Evolutionary conservation across 1,140 invertebrate genomes (phyloP).

Genomic region (Diprion similis): DNA sequence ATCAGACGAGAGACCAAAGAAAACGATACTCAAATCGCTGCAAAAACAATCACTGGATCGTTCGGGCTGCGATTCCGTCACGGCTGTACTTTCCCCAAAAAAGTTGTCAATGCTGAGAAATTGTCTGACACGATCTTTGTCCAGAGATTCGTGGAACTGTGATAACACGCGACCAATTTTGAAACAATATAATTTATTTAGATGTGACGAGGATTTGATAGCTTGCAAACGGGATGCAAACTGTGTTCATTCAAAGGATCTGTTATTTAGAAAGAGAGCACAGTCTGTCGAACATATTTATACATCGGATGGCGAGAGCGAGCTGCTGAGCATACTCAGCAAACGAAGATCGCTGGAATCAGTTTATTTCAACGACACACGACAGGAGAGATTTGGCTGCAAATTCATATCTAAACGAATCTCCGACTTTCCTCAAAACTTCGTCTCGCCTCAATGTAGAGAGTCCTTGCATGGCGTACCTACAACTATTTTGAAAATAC

Average conservation of each 20-base stretch:
- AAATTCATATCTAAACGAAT: not conserved
- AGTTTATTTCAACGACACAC: not conserved
- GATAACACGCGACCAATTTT: conserved; percentile 43
- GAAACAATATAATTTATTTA: conserved; percentile 37
- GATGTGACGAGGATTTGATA: conserved; percentile 29
- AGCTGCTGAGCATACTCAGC: not conserved
- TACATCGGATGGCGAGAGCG: conserved; percentile 12
- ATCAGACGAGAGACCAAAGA: conserved; percentile 72
- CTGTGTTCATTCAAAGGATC: conserved; percentile 24
- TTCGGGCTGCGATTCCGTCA: conserved; percentile 17
- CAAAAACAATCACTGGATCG: conserved; percentile 68
- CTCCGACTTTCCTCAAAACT: not conserved
- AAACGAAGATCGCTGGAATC: conserved; percentile 8
- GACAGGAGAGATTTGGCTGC: conserved; percentile 14
- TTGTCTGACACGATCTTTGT: conserved; percentile 31
- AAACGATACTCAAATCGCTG: conserved; percentile 81
- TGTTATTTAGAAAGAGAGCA: conserved; percentile 45
- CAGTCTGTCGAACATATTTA: conserved; percentile 43
- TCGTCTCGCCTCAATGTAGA: conserved; percentile 9
- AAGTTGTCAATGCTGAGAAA: conserved; percentile 43
- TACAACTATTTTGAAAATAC: conserved; percentile 14
- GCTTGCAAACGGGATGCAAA: conserved; percentile 12
- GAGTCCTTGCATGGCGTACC: not conserved
- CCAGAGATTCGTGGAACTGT: conserved; percentile 32
- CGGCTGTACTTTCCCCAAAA: conserved; percentile 32